Conservation (phyloP, 2,888 invertebrate species). For the Plebejus anna region DNA sequence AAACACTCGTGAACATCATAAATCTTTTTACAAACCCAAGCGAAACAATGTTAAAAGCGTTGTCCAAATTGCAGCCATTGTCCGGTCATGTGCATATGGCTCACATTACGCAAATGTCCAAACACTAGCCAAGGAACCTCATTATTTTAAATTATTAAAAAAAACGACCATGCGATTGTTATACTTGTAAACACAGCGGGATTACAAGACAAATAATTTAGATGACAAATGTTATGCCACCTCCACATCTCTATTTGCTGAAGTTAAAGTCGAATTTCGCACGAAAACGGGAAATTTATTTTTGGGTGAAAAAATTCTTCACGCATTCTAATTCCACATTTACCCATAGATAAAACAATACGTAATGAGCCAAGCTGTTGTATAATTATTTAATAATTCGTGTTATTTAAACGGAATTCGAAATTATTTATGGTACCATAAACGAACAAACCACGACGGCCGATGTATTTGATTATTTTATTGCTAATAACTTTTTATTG, state of each 20-base stretch:
- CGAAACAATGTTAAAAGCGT: constrained; percentile 16
- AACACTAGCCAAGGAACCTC: constrained; percentile 59
- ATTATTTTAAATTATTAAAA: constrained; percentile 29
- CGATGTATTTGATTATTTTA: constrained; percentile 34
- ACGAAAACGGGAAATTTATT: neutral
- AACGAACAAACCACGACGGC: constrained; percentile 38
- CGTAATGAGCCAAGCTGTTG: constrained; percentile 51
- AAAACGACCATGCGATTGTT: constrained; percentile 26
- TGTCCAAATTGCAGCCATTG: constrained; percentile 21
- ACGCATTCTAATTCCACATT: constrained; percentile 60
- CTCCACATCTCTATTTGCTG: neutral
- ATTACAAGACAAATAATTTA: constrained; percentile 39
- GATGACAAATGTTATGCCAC: constrained; percentile 25
- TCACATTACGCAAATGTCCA: constrained; percentile 75
- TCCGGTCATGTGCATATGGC: constrained; percentile 40
- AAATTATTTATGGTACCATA: constrained; percentile 43
- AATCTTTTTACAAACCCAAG: constrained; percentile 6
- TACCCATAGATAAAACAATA: constrained; percentile 59
- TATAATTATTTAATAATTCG: constrained; percentile 49
- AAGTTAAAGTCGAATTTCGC: constrained; percentile 30
- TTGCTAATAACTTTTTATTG: constrained; percentile 34
- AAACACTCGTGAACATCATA: neutral
- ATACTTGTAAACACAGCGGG: constrained; percentile 63
- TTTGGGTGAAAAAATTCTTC: constrained; percentile 46
- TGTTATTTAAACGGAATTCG: constrained; percentile 47